phyloP scores from a whole-genome alignment of 2,797 vertebrate species.

The Artibeus lituratus region DNA sequence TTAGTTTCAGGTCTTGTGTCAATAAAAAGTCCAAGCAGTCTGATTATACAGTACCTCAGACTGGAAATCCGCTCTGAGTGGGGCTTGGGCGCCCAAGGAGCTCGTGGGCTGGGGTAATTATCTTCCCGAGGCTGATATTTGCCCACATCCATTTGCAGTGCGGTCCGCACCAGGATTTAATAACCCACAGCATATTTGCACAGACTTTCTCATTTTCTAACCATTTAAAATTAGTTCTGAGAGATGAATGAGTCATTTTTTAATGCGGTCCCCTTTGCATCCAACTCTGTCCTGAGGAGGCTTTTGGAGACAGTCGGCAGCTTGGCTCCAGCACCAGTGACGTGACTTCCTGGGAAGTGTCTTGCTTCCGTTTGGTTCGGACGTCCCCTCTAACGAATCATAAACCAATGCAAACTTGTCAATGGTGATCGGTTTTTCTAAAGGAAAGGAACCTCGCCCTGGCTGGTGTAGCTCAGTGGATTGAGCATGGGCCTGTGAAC shows the following conservation, averaged over 20 bases:
- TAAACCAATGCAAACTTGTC: constrained; percentile 52
- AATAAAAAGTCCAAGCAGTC: background rate
- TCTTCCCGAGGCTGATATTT: constrained; percentile 60
- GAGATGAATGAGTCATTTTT: constrained; percentile 49
- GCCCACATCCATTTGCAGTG: constrained; percentile 42
- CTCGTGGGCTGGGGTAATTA: constrained; percentile 28
- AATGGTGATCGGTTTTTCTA: constrained; percentile 57
- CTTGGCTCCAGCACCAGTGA: background rate
- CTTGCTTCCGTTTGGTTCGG: background rate
- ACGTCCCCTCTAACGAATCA: background rate
- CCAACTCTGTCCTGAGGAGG: background rate
- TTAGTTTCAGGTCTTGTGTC: background rate
- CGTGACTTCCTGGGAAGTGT: background rate
- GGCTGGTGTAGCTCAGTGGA: too few relatives aligned
- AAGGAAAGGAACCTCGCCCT: constrained; percentile 5
- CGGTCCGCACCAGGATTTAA: constrained; percentile 57
- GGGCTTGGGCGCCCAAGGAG: background rate
- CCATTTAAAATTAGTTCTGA: constrained; percentile 64
- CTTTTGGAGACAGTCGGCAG: background rate
- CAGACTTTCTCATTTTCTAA: constrained; percentile 67
- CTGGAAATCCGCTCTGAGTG: background rate
- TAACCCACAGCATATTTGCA: constrained; percentile 65
- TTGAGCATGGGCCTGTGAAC: too few relatives aligned
- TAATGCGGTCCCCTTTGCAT: constrained; percentile 15
- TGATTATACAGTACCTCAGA: background rate